These are phyloP conservation scores for Rissa tridactyla DNA, from an alignment of 2,113 vertebrate genomes.

Conservation along the genomic window DNA sequence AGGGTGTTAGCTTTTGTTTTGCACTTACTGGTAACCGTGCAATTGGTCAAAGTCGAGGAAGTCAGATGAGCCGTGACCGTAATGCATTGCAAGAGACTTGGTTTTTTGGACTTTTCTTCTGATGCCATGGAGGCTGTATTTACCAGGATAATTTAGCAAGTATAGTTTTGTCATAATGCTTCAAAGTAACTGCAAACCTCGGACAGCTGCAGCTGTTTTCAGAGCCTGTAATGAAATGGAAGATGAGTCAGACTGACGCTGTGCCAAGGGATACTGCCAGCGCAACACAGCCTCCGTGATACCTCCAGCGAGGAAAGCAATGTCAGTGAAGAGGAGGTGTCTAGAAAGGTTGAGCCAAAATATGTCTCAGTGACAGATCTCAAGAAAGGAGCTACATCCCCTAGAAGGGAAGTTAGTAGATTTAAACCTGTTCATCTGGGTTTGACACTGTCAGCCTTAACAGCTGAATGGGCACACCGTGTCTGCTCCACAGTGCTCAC, in stretches of 20 bases:
- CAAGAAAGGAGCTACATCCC: neutral
- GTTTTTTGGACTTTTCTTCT: neutral
- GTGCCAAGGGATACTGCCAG: constrained; percentile 67
- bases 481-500: neutral
- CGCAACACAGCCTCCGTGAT: constrained; percentile 53
- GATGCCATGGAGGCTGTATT: neutral
- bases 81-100: neutral
- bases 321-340: constrained; percentile 63
- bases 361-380: neutral
- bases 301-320: constrained; percentile 55
- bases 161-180: constrained; percentile 46
- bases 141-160: constrained; percentile 21
- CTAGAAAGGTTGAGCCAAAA: constrained; percentile 33
- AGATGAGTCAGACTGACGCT: constrained; percentile 68
- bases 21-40: neutral
- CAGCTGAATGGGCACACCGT: fast-evolving
- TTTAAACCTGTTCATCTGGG: neutral
- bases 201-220: constrained; percentile 74
- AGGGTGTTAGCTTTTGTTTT: neutral
- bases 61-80: fast-evolving
- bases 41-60: neutral
- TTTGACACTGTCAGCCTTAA: neutral
- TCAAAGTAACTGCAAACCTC: constrained; percentile 63
- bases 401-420: neutral
- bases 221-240: constrained; percentile 41